Base-by-base conservation (phyloP, 2,888 invertebrate species). In the Smittia aterrima region DNA sequence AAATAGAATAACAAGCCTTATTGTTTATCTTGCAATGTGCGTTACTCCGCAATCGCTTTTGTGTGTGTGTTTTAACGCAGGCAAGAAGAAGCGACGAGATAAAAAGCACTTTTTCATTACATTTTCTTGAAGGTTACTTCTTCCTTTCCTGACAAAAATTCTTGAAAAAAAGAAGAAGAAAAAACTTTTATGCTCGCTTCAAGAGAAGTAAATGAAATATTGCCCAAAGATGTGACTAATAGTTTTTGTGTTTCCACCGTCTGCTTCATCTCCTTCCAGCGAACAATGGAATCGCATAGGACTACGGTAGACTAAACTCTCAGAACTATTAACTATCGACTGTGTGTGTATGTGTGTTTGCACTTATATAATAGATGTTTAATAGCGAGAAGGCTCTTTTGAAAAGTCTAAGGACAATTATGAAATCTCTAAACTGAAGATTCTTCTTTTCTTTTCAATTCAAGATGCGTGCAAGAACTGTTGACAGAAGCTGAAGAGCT, bases 211-310 rank as follows among this genome's bases (percentile, higher is more conserved):
- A 47, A 68, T 68, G 68, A 68, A 68, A 32, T 68, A 68, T 68
- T 16, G 68, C 32, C 38, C 22, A 47, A 68, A 47, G 68, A 68
- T 68, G 68, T 68, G 68, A 68, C 68, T 68, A 68, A 68, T 68
- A 68, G 68, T 68, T 68, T 68, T 68, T 68, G 22, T 41, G 22
- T 58, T 13, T 68, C 18, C 47, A 38, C 22, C 68, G 27, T 66
- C 27, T 22, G 22, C n/a, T 13, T 38, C 38, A 9, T 38, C 38
- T 66, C 38, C 66, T 66, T 66, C 27, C 25, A 25, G 7, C 11
- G n/a, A 64, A 22, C 66, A 27, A 66, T 66, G 7, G n/a, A 25
- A 27, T 32, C 2, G 16, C 16, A n/a, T 13, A 47, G 47, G 4
- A 7, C 47, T 47, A 47, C 13, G 47, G 47, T 47, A 38, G 38